Percentiles rank a stretch among this genome's conserved stretches.
Evolutionary conservation across 2,797 vertebrate genomes (phyloP).

Genomic region (Dermochelys coriacea): DNA sequence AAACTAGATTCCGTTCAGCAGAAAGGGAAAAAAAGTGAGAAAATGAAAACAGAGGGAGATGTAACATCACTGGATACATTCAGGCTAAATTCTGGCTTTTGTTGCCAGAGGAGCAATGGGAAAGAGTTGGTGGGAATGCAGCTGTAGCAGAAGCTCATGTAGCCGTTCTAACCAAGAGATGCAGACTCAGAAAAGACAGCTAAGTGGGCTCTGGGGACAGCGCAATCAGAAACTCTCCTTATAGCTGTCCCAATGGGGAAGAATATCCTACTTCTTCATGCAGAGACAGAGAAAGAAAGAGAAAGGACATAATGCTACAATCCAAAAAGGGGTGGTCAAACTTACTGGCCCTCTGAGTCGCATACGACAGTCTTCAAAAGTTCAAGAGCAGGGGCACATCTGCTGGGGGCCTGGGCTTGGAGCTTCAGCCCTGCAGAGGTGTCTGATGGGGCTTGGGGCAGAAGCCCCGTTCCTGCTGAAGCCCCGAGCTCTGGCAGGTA

Average conservation of each 20-base stretch:
- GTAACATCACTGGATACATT: accelerated
- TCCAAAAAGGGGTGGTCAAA: too few relatives aligned
- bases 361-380: too few relatives aligned
- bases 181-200: not conserved
- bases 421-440: too few relatives aligned
- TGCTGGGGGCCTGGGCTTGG: too few relatives aligned
- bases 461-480: too few relatives aligned
- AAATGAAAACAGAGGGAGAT: not conserved
- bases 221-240: not conserved
- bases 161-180: not conserved
- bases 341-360: too few relatives aligned
- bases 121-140: not conserved
- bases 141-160: not conserved
- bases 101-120: not conserved
- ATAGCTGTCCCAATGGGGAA: not conserved
- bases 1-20: not conserved
- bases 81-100: not conserved
- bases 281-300: not conserved
- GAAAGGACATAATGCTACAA: not conserved
- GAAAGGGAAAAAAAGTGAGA: not conserved
- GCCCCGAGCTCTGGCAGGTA: too few relatives aligned
- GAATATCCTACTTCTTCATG: not conserved
- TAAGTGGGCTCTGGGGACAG: not conserved
- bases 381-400: too few relatives aligned
- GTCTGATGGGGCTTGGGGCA: too few relatives aligned